Base-by-base conservation (phyloP, 2,797 vertebrate genomes). In the Siniperca scherzeri region DNA sequence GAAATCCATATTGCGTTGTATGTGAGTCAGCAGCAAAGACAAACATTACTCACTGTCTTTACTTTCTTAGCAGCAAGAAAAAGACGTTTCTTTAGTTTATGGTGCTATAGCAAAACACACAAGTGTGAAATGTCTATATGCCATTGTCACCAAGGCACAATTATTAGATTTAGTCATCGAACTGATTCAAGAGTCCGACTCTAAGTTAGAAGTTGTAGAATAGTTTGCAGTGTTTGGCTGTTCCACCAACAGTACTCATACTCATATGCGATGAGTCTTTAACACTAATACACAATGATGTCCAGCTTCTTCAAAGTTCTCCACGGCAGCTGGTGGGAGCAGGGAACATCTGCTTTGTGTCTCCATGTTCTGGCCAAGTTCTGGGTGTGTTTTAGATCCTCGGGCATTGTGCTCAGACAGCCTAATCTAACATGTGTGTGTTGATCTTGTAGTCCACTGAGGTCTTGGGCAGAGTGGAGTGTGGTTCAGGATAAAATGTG, bases 341-440 rank as follows among this genome's bases (percentile, higher is more conserved):
- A 88, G 64, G 19, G 59, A 88, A 90, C 93, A 93, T 91, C 91
- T 93, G 92, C 78, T 87, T 80, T 79, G 61, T 86, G 62, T 74
- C 53, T 80, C 68, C 61, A 50, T 71, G 38, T 79, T 86, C 86
- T 74, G 84, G 82, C 87, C 81, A 86, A 84, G 77, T 82, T 80
- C 77, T 80, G 75, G 76, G 40, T 78, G 71, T 84, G 83, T 77
- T 85, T 82, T 65, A 82, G 74, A 81, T 80, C 73, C 81, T 85
- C 55, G 57, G 85, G 75, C 70, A 5, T 61, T 83, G 33, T 61
- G 56, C 80, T 84, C 64, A 72, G 36, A 81, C 80, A 74, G 50
- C 68, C 67, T 76, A 64, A 74, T 86, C 84, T 83, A 72, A 81
- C 19, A 30, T 55, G 66, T 74, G 85, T 59, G 68, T 67, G 77